Conservation (phyloP, 2,113 vertebrate genomes). For the Ochotona princeps region DNA sequence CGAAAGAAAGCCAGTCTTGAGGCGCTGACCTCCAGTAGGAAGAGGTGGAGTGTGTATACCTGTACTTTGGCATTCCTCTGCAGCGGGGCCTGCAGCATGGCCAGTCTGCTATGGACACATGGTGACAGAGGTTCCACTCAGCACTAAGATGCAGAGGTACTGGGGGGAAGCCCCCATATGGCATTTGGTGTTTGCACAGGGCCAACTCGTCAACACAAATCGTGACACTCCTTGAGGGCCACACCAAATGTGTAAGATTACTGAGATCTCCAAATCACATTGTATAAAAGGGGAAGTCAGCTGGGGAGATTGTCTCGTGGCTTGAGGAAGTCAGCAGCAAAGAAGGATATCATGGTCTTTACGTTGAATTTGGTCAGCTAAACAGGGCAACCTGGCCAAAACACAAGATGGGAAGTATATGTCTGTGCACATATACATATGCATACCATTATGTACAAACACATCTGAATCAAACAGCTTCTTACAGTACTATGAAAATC, state of each 20-base stretch:
- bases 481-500: neutral
- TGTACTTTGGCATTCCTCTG: neutral
- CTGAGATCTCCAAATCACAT: neutral
- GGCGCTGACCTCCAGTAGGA: neutral
- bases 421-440: neutral
- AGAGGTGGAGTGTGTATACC: neutral
- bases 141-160: neutral
- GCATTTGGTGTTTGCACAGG: neutral
- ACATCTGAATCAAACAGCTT: neutral
- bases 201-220: neutral
- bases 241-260: neutral
- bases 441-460: neutral
- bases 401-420: neutral
- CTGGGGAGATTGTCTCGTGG: neutral
- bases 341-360: neutral
- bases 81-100: neutral
- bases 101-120: slow-evolving; percentile 12
- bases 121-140: neutral
- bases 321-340: slow-evolving; percentile 23
- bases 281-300: slow-evolving; percentile 27
- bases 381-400: neutral
- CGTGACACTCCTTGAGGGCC: neutral
- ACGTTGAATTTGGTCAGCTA: slow-evolving; percentile 1
- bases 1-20: neutral
- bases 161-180: neutral